Conservation (phyloP, 2,113 vertebrate species). For the Artemisiospiza belli region DNA sequence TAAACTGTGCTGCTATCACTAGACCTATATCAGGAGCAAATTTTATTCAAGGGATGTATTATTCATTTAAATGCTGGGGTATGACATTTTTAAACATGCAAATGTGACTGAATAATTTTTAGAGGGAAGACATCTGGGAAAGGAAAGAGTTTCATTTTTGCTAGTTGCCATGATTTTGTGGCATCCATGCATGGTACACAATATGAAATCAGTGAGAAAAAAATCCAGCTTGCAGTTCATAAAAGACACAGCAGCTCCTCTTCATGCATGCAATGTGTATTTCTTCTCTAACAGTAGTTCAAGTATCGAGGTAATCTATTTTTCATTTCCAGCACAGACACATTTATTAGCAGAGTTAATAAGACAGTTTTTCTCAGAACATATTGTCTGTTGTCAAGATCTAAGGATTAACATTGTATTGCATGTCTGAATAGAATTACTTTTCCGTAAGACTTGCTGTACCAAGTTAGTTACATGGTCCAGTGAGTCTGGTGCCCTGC, state of each 20-base stretch:
- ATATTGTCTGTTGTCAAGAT: constrained; percentile 25
- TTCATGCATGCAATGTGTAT: background rate
- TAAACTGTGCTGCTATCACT: background rate
- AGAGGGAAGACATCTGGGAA: background rate
- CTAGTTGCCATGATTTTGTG: background rate
- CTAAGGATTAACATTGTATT: constrained; percentile 30
- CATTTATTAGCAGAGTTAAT: constrained; percentile 55
- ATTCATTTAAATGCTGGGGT: background rate
- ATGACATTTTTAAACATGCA: constrained; percentile 7
- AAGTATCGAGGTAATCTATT: background rate
- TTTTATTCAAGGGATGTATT: background rate
- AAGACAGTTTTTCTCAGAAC: constrained; percentile 30
- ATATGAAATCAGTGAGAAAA: background rate
- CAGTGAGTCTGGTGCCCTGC: background rate
- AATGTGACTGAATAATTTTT: background rate
- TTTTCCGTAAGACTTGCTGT: constrained; percentile 4
- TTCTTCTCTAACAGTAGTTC: background rate
- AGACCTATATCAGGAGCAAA: constrained; percentile 13
- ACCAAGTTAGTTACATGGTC: constrained; percentile 27
- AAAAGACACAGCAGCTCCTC: background rate
- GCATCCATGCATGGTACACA: background rate
- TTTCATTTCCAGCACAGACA: constrained; percentile 25
- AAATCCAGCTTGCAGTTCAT: background rate
- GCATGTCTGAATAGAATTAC: constrained; percentile 10
- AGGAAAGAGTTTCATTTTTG: background rate